Conservation (phyloP, 2,113 vertebrate genomes). For the Toxotes chatareus region DNA sequence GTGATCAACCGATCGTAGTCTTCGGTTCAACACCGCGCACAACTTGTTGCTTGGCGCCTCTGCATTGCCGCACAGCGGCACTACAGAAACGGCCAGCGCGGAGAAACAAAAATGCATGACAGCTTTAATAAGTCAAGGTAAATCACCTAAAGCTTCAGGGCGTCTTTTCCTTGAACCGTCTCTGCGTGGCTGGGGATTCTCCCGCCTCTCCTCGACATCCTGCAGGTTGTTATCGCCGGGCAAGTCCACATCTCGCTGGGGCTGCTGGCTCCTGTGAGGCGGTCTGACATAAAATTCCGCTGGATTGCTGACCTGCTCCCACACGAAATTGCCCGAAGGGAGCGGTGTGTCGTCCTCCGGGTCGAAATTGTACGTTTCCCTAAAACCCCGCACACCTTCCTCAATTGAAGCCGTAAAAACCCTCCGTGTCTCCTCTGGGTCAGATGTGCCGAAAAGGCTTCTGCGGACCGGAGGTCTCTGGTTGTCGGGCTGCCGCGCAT, state of each 20-base stretch:
- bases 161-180: slow-evolving; percentile 84
- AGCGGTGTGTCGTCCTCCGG: slow-evolving; percentile 87
- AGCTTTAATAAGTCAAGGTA: neutral
- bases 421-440: slow-evolving; percentile 85
- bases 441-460: slow-evolving; percentile 90
- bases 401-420: slow-evolving; percentile 76
- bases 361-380: slow-evolving; percentile 90
- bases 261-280: slow-evolving; percentile 76
- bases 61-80: slow-evolving; percentile 8
- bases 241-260: slow-evolving; percentile 72
- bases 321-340: slow-evolving; percentile 85
- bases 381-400: slow-evolving; percentile 82
- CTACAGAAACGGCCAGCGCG: neutral
- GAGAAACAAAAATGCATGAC: neutral
- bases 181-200: neutral
- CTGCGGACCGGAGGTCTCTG: slow-evolving; percentile 89
- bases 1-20: neutral
- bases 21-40: neutral
- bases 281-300: slow-evolving; percentile 91
- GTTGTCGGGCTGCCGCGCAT: slow-evolving; percentile 87
- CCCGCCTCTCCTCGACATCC: slow-evolving; percentile 18
- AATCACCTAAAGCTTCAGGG: slow-evolving; percentile 74
- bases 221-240: slow-evolving; percentile 77
- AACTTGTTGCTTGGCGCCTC: slow-evolving; percentile 14
- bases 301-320: slow-evolving; percentile 85